Evolutionary conservation across 2,797 vertebrate genomes (phyloP).

Genomic region (Galago senegalensis): DNA sequence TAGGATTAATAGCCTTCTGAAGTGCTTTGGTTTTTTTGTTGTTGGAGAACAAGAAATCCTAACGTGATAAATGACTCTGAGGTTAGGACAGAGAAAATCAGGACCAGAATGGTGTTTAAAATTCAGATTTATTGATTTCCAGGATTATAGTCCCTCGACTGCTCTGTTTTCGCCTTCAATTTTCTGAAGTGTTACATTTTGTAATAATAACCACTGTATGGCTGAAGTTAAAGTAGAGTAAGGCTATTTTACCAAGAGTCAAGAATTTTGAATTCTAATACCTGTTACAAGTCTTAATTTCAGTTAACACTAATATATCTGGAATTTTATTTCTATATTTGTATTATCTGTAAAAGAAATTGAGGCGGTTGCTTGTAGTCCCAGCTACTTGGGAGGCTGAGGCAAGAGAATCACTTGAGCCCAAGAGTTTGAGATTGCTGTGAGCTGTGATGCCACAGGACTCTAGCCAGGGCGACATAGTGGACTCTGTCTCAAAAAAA

Average conservation of each 20-base stretch:
- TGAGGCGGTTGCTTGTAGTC: too few relatives aligned
- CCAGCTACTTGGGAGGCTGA: too few relatives aligned
- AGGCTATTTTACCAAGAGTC: neutral
- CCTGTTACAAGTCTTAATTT: neutral
- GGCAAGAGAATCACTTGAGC: too few relatives aligned
- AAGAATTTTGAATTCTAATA: neutral
- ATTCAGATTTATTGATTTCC: slow-evolving; percentile 65
- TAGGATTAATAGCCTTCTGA: slow-evolving; percentile 64
- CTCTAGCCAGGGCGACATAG: too few relatives aligned
- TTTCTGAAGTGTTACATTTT: neutral
- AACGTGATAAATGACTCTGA: slow-evolving; percentile 68
- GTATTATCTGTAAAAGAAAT: neutral
- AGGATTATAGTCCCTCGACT: slow-evolving; percentile 44
- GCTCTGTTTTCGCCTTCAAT: slow-evolving; percentile 40
- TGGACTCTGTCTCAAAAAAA: neutral
- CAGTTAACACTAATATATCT: neutral
- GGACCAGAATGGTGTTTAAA: slow-evolving; percentile 36
- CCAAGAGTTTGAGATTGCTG: too few relatives aligned
- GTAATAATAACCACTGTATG: neutral
- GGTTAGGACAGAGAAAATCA: slow-evolving; percentile 44
- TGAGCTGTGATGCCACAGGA: too few relatives aligned
- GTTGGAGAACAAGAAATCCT: slow-evolving; percentile 54
- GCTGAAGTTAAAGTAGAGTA: slow-evolving; percentile 39
- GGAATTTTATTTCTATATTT: neutral
- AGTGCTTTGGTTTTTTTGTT: slow-evolving; percentile 64